These are phyloP conservation scores for Phorcus lineatus DNA, from an alignment of 2,888 invertebrate species.

Conservation along the genomic window DNA sequence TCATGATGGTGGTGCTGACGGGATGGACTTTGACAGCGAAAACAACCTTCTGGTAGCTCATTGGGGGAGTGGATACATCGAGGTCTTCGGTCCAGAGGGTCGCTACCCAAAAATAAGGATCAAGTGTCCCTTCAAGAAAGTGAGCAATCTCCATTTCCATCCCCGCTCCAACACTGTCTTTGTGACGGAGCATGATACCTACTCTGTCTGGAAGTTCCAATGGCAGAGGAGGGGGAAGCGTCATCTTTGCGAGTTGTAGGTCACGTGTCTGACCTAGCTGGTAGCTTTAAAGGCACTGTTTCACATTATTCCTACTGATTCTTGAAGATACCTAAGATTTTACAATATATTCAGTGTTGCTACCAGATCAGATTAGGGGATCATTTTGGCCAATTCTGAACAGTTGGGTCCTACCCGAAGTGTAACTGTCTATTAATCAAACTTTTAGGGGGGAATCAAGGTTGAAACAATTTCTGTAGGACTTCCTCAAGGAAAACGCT, in stretches of 20 bases:
- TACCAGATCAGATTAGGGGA: too few relatives aligned
- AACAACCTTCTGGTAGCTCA: conserved; percentile 70
- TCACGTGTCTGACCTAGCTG: background rate
- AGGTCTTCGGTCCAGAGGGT: conserved; percentile 65
- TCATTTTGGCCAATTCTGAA: too few relatives aligned
- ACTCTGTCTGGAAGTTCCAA: conserved; percentile 69
- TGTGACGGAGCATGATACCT: conserved; percentile 68
- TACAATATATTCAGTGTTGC: too few relatives aligned
- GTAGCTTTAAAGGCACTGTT: too few relatives aligned
- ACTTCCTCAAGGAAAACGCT: too few relatives aligned
- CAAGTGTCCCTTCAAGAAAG: conserved; percentile 63
- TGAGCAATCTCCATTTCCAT: conserved; percentile 69
- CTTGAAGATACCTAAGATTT: too few relatives aligned
- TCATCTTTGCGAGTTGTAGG: conserved; percentile 63
- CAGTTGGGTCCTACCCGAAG: too few relatives aligned
- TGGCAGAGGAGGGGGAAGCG: conserved; percentile 65
- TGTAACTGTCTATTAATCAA: too few relatives aligned
- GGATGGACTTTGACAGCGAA: conserved; percentile 71
- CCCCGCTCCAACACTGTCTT: conserved; percentile 61
- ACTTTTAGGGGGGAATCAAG: too few relatives aligned
- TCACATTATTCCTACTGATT: too few relatives aligned
- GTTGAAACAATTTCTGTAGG: too few relatives aligned
- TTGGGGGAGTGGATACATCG: conserved; percentile 65
- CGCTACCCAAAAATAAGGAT: conserved; percentile 62
- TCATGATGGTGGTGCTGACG: conserved; percentile 70